Conservation (phyloP, 2,797 vertebrate genomes). For the Pelodytes ibericus region DNA sequence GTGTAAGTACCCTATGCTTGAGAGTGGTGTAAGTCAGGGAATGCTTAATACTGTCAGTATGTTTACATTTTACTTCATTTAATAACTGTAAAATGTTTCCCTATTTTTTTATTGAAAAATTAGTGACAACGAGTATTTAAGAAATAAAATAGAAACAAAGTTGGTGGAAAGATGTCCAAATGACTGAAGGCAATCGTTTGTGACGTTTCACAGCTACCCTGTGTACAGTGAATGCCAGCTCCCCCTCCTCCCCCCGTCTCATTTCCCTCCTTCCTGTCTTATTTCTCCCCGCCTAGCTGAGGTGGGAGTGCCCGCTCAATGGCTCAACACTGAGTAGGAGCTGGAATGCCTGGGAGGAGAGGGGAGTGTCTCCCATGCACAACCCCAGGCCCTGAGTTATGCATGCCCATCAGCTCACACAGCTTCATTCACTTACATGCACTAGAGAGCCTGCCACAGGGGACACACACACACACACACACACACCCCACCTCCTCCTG, state of each 20-base stretch:
- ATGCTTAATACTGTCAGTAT: too few relatives aligned
- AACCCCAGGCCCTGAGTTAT: constrained; percentile 3
- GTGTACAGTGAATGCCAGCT: background rate
- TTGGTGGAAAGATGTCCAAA: background rate
- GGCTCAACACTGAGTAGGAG: constrained; percentile 52
- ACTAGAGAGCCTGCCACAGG: constrained; percentile 32
- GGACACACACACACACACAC: constrained; percentile 8
- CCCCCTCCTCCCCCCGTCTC: background rate
- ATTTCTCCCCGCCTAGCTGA: constrained; percentile 32
- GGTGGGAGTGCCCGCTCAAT: constrained; percentile 40
- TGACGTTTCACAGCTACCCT: background rate
- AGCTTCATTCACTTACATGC: constrained; percentile 34
- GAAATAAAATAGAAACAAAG: too few relatives aligned
- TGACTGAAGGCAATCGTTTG: background rate
- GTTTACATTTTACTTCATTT: too few relatives aligned
- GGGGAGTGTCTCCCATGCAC: constrained; percentile 47
- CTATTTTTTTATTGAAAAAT: too few relatives aligned
- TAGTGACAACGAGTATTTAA: too few relatives aligned
- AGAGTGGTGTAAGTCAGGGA: too few relatives aligned
- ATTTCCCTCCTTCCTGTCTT: constrained; percentile 39
- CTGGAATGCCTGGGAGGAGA: constrained; percentile 54
- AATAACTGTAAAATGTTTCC: too few relatives aligned
- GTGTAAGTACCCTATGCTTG: too few relatives aligned
- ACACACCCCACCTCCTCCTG: constrained; percentile 17
- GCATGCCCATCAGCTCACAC: constrained; percentile 20